phyloP scores from a whole-genome alignment of 2,888 invertebrate species.

The Himalopsyche tibetana region DNA sequence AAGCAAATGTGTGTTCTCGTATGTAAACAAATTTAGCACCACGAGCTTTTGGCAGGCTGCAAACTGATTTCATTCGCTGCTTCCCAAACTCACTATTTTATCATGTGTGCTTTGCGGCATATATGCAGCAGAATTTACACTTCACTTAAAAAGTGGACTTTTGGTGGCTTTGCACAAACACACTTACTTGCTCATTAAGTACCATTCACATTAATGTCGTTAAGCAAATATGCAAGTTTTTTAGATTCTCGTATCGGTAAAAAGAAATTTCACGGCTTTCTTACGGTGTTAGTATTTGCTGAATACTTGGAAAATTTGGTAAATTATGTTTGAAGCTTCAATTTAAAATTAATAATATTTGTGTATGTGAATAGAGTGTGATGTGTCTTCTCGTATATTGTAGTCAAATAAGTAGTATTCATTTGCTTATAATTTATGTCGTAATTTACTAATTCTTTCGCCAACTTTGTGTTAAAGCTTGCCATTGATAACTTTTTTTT shows the following conservation, averaged over 20 bases:
- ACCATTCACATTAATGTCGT: not conserved
- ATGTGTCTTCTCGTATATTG: no score
- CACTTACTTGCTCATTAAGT: not conserved
- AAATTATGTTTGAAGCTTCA: not conserved
- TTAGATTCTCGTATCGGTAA: not conserved
- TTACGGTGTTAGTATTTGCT: not conserved
- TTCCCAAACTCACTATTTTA: not conserved
- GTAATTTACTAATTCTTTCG: no score
- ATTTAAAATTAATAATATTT: no score
- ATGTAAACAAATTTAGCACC: conserved; percentile 39
- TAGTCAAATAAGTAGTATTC: no score
- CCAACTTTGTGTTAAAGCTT: no score
- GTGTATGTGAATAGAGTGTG: no score
- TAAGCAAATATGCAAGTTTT: not conserved
- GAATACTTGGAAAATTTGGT: not conserved
- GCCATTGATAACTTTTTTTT: no score
- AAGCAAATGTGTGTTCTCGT: conserved; percentile 25
- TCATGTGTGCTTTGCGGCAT: conserved; percentile 1
- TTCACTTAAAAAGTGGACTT: not conserved
- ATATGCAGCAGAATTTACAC: not conserved
- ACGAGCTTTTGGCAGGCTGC: conserved; percentile 35
- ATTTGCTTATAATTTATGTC: no score
- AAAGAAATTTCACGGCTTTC: not conserved
- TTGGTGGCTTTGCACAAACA: not conserved
- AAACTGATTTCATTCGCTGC: conserved; percentile 36